Evolutionary conservation across 2,888 invertebrate species (phyloP).

Genomic region (Troides oblongomaculatus): DNA sequence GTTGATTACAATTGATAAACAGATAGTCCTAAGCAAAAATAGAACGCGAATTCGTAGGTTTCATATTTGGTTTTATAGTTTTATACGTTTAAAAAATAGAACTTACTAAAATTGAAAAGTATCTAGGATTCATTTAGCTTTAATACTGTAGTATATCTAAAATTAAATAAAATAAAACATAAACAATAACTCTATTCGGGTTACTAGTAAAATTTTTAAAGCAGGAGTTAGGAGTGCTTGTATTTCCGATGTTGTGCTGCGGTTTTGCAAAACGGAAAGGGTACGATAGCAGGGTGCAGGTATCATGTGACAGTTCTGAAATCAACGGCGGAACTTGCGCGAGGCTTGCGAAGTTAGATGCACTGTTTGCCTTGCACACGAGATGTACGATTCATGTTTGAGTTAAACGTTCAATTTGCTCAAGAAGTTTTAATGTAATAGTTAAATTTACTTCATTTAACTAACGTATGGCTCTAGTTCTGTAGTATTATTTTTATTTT

Average conservation of each 20-base stretch:
- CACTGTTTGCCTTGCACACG: conserved; percentile 27
- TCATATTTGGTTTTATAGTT: too few species aligned
- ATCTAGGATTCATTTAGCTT: neutral
- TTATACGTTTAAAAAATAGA: too few species aligned
- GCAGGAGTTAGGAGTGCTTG: conserved; percentile 31
- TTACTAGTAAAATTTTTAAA: conserved; percentile 1
- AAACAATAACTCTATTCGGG: neutral
- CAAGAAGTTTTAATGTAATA: conserved; percentile 25
- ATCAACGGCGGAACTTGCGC: conserved; percentile 58
- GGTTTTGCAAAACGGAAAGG: conserved; percentile 31
- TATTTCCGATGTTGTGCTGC: conserved; percentile 34
- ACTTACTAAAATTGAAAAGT: too few species aligned
- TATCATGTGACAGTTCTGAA: conserved; percentile 54
- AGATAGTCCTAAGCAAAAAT: too few species aligned
- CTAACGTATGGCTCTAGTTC: conserved; percentile 17
- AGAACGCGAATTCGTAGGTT: too few species aligned
- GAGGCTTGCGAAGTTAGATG: conserved; percentile 34
- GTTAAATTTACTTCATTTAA: conserved; percentile 22
- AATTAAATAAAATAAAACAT: neutral
- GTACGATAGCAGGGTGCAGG: conserved; percentile 43
- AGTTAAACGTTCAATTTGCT: conserved; percentile 24
- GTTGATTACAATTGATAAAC: too few species aligned
- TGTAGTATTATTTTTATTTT: conserved; percentile 13
- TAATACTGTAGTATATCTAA: neutral
- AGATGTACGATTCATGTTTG: conserved; percentile 25